These are phyloP conservation scores for Tuberolachnus salignus DNA, from an alignment of 2,888 invertebrate genomes.

Conservation along the genomic window DNA sequence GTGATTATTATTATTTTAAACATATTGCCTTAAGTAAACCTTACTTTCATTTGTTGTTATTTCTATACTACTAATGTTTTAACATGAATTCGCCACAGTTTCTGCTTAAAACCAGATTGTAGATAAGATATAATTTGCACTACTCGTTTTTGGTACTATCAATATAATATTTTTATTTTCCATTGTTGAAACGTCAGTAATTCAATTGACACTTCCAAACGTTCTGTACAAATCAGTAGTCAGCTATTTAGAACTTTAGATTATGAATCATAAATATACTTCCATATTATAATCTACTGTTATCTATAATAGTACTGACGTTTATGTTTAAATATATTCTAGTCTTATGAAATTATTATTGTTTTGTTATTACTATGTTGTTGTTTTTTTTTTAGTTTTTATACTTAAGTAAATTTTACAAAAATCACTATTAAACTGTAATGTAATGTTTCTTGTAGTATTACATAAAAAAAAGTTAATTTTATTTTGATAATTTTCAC, in stretches of 20 bases:
- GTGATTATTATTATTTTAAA: constrained; percentile 22
- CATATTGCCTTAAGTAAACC: neutral
- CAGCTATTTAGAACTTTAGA: neutral
- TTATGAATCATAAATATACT: neutral
- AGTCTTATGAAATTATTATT: constrained; percentile 14
- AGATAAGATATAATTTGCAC: neutral
- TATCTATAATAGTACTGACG: neutral
- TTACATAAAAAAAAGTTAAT: neutral
- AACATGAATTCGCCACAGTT: neutral
- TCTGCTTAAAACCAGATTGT: neutral
- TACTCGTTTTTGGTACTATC: neutral
- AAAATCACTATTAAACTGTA: constrained; percentile 24
- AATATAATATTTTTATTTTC: neutral
- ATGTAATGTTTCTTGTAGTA: constrained; percentile 12
- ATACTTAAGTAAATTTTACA: neutral
- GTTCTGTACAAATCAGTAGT: too few relatives aligned
- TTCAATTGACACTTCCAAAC: neutral
- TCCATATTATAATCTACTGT: constrained; percentile 7
- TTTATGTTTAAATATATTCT: neutral
- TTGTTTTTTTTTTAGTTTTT: constrained; percentile 7
- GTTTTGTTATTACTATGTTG: neutral
- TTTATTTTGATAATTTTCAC: constrained; percentile 14
- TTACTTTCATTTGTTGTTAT: neutral
- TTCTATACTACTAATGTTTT: neutral
- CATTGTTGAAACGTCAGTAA: neutral